A percentile compares a stretch with the other conserved stretches of the same genome.
phyloP scores from a whole-genome alignment of 2,888 invertebrate genomes.

The Panorpa germanica region DNA sequence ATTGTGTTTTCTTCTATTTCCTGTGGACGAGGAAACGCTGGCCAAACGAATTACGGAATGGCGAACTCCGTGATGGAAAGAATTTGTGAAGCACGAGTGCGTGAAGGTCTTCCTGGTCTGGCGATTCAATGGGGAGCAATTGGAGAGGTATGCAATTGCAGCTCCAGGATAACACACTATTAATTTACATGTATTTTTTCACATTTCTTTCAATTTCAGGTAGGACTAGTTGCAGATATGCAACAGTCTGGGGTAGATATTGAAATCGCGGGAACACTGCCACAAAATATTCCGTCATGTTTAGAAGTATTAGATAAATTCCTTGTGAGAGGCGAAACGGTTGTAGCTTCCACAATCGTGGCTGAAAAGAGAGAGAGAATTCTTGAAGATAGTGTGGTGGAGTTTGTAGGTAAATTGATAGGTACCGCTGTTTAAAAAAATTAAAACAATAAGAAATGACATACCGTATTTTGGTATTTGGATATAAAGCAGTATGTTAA shows the following conservation, averaged over 20 bases:
- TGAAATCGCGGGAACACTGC: conserved; percentile 62
- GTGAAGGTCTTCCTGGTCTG: conserved; percentile 52
- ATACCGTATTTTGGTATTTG: too few relatives aligned
- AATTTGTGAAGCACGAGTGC: conserved; percentile 54
- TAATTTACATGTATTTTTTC: too few relatives aligned
- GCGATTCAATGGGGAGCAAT: conserved; percentile 90
- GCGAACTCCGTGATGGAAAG: conserved; percentile 83
- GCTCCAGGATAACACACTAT: too few relatives aligned
- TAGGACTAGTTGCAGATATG: conserved; percentile 64
- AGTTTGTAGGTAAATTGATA: too few relatives aligned
- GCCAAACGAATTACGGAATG: conserved; percentile 82
- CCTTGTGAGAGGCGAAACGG: conserved; percentile 43
- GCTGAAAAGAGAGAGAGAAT: conserved; percentile 64
- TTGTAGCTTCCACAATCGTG: conserved; percentile 71
- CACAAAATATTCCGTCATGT: conserved; percentile 71
- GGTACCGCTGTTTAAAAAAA: too few relatives aligned
- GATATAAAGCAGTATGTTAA: too few relatives aligned
- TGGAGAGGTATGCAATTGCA: too few relatives aligned
- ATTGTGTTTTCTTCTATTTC: conserved; percentile 85
- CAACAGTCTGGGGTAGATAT: conserved; percentile 46
- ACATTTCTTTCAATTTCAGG: too few relatives aligned
- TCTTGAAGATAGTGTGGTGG: conserved; percentile 53
- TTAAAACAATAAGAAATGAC: too few relatives aligned
- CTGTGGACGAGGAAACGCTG: conserved; percentile 80
- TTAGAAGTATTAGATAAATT: conserved; percentile 53